Evolutionary conservation across 2,113 vertebrate species (phyloP).

Genomic region (Antidorcas marsupialis): DNA sequence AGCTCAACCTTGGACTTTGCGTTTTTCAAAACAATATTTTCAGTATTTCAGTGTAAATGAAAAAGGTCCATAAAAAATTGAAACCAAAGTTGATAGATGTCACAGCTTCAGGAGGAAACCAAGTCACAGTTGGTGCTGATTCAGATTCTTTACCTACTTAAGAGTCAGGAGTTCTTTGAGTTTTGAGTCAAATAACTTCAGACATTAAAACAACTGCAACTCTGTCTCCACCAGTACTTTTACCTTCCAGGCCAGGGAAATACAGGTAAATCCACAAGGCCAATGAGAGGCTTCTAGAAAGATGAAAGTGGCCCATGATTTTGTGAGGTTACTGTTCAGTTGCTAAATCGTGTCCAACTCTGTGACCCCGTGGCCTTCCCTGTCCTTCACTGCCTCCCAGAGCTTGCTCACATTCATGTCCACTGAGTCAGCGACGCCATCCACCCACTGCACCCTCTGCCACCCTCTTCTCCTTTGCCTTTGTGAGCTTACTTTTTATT

Average conservation of each 20-base stretch:
- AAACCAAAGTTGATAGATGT: background rate
- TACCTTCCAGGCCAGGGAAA: background rate
- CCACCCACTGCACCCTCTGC: background rate
- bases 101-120: background rate
- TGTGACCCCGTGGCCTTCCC: background rate
- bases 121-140: background rate
- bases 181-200: background rate
- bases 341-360: fast-evolving
- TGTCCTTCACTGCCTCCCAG: background rate
- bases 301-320: background rate
- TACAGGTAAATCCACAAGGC: background rate
- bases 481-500: background rate
- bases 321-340: background rate
- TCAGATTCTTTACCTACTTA: background rate
- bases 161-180: background rate
- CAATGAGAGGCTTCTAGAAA: background rate
- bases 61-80: background rate
- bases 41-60: background rate
- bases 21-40: slow-evolving; percentile 5
- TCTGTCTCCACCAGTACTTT: background rate
- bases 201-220: background rate
- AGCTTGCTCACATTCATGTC: background rate
- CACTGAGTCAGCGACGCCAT: background rate
- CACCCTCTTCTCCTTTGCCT: background rate
- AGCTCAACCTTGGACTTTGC: background rate